These are phyloP conservation scores for Phoenicopterus ruber DNA, from an alignment of 2,113 vertebrate species.

Conservation along the genomic window DNA sequence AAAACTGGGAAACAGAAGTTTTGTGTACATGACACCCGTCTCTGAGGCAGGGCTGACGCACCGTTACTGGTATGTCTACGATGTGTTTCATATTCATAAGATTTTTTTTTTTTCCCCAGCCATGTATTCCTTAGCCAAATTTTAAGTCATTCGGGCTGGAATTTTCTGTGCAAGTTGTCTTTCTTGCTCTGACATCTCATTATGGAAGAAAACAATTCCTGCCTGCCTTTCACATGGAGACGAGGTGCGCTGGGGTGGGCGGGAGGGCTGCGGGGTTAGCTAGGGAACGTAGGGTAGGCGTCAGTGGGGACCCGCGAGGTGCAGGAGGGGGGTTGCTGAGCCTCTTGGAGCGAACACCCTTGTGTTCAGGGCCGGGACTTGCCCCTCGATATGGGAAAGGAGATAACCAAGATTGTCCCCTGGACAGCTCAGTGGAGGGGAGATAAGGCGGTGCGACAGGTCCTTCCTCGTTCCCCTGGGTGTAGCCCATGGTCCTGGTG, in stretches of 20 bases:
- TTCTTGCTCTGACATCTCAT: neutral
- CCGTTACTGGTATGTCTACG: fast-evolving
- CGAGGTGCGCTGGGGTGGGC: neutral
- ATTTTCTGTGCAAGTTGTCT: neutral
- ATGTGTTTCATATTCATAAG: neutral
- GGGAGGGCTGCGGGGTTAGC: fast-evolving
- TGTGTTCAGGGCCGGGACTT: neutral
- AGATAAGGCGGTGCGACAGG: neutral
- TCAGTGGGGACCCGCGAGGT: neutral
- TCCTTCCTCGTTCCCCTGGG: no score
- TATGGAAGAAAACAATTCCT: neutral
- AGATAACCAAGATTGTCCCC: neutral
- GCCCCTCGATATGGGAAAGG: neutral
- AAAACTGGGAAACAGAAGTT: neutral
- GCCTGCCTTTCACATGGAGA: fast-evolving
- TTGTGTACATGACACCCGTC: neutral
- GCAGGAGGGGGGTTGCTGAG: neutral
- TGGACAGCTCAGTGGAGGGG: neutral
- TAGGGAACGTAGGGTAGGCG: neutral
- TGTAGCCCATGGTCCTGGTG: no score
- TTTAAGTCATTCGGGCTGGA: neutral
- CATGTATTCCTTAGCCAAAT: neutral
- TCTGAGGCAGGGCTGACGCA: neutral
- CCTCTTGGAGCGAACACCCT: neutral
- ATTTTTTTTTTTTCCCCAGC: neutral